Evolutionary conservation across 2,797 vertebrate genomes (phyloP).

Genomic region (Macrochelys suwanniensis): DNA sequence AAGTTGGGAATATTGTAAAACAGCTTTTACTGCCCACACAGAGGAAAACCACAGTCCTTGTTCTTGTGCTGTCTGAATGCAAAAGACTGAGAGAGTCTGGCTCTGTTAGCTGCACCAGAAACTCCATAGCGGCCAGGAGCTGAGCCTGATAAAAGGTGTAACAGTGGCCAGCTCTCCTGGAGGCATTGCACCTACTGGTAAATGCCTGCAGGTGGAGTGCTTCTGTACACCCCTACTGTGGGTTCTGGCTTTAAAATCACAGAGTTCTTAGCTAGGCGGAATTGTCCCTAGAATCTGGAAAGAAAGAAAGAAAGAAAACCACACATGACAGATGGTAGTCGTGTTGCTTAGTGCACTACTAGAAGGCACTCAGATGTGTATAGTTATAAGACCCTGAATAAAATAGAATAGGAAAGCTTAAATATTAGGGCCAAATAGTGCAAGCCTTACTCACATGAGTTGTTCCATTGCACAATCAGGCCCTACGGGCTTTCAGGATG

Average conservation of each 20-base stretch:
- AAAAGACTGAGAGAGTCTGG: neutral
- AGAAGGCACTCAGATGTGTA: neutral
- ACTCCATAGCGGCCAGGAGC: neutral
- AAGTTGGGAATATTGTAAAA: neutral
- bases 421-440: neutral
- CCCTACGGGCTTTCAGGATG: neutral
- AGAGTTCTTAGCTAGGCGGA: neutral
- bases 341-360: fast-evolving
- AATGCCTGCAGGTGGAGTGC: fast-evolving
- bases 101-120: neutral
- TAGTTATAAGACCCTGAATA: neutral
- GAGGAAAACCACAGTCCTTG: neutral
- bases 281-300: neutral
- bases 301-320: neutral
- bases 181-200: fast-evolving
- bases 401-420: neutral
- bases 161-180: neutral
- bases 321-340: neutral
- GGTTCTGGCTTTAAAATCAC: neutral
- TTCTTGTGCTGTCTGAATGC: neutral
- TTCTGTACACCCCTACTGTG: neutral
- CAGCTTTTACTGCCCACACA: neutral
- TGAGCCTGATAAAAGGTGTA: neutral
- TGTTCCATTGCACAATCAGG: neutral
- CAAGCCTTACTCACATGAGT: neutral